Base-by-base conservation (phyloP, 1,140 invertebrate genomes). In the Amyelois transitella region DNA sequence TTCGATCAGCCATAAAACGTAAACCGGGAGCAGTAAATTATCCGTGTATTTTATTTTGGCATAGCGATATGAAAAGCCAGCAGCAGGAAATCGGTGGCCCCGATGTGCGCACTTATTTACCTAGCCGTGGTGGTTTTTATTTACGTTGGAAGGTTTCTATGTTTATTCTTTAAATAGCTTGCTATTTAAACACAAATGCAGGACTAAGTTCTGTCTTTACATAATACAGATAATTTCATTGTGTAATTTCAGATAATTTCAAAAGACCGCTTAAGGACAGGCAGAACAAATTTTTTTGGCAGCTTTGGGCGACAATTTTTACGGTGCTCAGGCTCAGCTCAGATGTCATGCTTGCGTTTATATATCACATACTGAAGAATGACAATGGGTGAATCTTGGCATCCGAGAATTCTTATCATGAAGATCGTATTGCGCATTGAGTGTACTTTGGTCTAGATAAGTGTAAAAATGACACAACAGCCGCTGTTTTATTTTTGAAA, bases 1-100 rank as follows among this genome's bases (percentile, higher is more conserved):
- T 70, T 75, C 64, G 64, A 72, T 72, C 60, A 75, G 74, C 66
- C 75, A 73, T 79, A 71, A 78, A 77, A 76, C 67, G 65, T 62
- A 70, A 71, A 76, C 65, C 53, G 62, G 66, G 59, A 69, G 64
- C 69, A 32, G 53, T 64, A 68, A 66, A 74, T 45, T 66, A 60
- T 57, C 60, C 53, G 60, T 51, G 32, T 63, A 62, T 69, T 64
- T 65, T 65, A 67, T 62, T 62, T 57, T 53, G 45, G 57, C 51
- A 44, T 24, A 8, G 32, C 45, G 45, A 44, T 44, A 12, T 17
- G 20, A 48, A 38, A 54, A 45, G 24, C 43, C 6, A 45, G 14
- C 49, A 21, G 18, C 12, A 59, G 25, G 51, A 24, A 54, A 50
- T 47, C 12, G 32, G 32, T 38, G 32, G 32, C 12, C n/a, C 25